Conservation (phyloP, 2,113 vertebrate species). For the Stictonetta naevosa region DNA sequence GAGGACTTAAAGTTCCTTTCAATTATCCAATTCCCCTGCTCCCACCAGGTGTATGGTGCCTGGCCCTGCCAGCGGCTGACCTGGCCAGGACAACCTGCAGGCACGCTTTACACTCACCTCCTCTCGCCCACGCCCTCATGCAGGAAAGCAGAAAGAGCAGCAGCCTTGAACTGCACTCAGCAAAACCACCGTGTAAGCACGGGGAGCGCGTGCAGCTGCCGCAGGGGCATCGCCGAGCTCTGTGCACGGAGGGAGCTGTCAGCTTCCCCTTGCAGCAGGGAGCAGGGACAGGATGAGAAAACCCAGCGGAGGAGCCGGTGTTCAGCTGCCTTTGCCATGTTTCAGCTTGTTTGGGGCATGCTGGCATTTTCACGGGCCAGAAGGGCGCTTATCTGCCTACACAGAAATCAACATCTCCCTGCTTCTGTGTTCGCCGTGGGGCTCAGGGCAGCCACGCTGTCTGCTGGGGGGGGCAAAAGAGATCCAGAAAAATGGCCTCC, state of each 20-base stretch:
- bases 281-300: background rate
- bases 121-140: accelerated
- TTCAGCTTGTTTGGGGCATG: background rate
- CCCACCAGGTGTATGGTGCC: background rate
- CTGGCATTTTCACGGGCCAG: background rate
- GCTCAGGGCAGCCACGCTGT: accelerated
- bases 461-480: background rate
- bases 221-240: background rate
- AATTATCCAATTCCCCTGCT: background rate
- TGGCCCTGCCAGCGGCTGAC: background rate
- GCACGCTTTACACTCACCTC: background rate
- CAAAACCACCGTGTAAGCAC: background rate
- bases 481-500: background rate
- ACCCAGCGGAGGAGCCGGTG: accelerated
- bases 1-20: conserved; percentile 23
- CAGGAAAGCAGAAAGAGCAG: background rate
- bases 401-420: background rate
- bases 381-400: background rate
- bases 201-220: background rate
- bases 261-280: background rate
- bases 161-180: background rate
- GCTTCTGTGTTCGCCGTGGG: accelerated
- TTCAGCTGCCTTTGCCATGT: background rate
- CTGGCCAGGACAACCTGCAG: background rate
- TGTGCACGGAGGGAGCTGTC: accelerated